Percentiles rank a stretch among this genome's conserved stretches.
phyloP scores from a whole-genome alignment of 2,113 vertebrate genomes.

The Chaetodon auriga region DNA sequence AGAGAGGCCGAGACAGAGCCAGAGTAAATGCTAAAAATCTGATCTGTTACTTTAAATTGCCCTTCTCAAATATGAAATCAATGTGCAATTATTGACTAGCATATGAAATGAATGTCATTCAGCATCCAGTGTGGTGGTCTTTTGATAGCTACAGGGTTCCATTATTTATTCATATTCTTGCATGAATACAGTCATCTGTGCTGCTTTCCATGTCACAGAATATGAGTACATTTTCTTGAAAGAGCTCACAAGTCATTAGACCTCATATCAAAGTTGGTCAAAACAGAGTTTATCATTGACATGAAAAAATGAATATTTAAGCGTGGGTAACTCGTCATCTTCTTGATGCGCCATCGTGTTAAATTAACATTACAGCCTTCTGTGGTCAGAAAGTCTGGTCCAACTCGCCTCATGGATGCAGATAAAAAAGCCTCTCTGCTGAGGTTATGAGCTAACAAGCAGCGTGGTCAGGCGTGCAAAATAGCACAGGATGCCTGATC shows the following conservation, averaged over 20 bases:
- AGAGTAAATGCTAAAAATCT: conserved; percentile 6
- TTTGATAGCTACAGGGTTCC: conserved; percentile 63
- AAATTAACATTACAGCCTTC: conserved; percentile 57
- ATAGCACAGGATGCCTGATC: conserved; percentile 46
- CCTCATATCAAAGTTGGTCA: not conserved
- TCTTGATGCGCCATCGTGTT: conserved; percentile 12
- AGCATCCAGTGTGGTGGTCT: conserved; percentile 58
- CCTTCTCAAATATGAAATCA: conserved; percentile 73
- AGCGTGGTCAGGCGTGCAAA: conserved; percentile 43
- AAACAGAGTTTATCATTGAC: not conserved
- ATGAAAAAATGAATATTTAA: not conserved
- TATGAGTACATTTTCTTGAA: conserved; percentile 15
- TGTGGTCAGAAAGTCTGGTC: conserved; percentile 4
- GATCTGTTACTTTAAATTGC: conserved; percentile 37
- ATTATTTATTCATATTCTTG: conserved; percentile 73
- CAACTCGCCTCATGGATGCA: conserved; percentile 15
- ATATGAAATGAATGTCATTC: conserved; percentile 66
- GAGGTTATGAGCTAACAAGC: conserved; percentile 56
- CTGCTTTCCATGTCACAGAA: conserved; percentile 19
- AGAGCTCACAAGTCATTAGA: not conserved
- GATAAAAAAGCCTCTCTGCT: conserved; percentile 40
- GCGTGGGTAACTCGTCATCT: not conserved
- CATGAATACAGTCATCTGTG: conserved; percentile 55
- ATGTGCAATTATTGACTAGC: conserved; percentile 72
- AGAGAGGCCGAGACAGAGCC: not conserved